These are phyloP conservation scores for Teleopsis dalmanni DNA, from an alignment of 1,140 invertebrate genomes.

Conservation along the genomic window DNA sequence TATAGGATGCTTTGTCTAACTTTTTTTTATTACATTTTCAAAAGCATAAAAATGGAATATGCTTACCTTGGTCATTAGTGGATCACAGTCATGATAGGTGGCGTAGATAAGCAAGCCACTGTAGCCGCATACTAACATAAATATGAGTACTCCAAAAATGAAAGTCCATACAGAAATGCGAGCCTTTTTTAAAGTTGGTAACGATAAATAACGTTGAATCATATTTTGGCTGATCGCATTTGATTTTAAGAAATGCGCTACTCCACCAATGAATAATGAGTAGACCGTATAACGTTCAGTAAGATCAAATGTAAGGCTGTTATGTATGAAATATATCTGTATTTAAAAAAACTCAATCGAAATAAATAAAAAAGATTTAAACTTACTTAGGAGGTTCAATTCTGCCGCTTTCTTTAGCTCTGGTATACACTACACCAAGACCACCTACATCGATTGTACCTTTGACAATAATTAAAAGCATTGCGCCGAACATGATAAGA, in stretches of 20 bases:
- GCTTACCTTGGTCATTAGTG: constrained; percentile 57
- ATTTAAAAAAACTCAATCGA: not conserved
- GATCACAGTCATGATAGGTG: constrained; percentile 78
- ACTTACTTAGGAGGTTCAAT: constrained; percentile 67
- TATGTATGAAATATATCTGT: constrained; percentile 15
- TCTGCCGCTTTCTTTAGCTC: constrained; percentile 61
- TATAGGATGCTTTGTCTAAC: not conserved
- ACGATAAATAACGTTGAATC: constrained; percentile 67
- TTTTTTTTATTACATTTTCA: not conserved
- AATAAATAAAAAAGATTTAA: not conserved
- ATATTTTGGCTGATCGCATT: constrained; percentile 78
- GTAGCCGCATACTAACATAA: constrained; percentile 61
- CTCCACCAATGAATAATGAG: constrained; percentile 68
- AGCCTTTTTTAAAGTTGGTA: constrained; percentile 60
- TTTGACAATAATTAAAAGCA: constrained; percentile 71
- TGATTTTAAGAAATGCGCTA: constrained; percentile 70
- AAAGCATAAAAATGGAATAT: constrained; percentile 14
- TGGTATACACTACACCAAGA: constrained; percentile 57
- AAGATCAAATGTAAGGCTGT: constrained; percentile 60
- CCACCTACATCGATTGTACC: constrained; percentile 75
- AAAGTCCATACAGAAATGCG: constrained; percentile 68
- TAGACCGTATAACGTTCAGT: constrained; percentile 67
- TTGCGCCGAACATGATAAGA: constrained; percentile 73
- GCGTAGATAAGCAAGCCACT: constrained; percentile 78
- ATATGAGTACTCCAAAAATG: constrained; percentile 56